Percentiles rank a stretch among this genome's conserved stretches.
Evolutionary conservation across 2,113 vertebrate genomes (phyloP).

Genomic region (Tachysurus fulvidraco): DNA sequence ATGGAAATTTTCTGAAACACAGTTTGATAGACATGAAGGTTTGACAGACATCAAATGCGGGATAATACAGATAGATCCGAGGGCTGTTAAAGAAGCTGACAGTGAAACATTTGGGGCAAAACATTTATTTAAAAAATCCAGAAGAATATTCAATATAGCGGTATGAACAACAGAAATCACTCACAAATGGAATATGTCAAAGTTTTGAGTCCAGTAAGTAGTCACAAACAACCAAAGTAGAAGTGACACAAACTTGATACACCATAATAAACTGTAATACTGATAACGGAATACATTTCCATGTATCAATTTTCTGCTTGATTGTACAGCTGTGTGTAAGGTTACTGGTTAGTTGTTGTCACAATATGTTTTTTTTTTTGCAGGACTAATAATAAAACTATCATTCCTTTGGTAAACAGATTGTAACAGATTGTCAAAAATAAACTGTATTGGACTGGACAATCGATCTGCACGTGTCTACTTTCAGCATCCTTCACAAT

Average conservation of each 20-base stretch:
- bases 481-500: not conserved
- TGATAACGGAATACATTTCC: not conserved
- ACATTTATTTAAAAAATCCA: not conserved
- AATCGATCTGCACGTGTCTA: not conserved
- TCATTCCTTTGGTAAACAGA: not conserved
- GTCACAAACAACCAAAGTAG: not conserved
- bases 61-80: not conserved
- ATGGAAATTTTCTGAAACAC: not conserved
- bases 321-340: not conserved
- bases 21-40: not conserved
- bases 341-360: too few species aligned
- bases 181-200: not conserved
- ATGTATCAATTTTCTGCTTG: not conserved
- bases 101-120: not conserved
- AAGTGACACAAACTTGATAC: not conserved
- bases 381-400: too few species aligned
- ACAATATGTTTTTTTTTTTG: not conserved
- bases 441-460: not conserved
- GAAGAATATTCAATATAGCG: not conserved
- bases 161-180: not conserved
- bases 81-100: not conserved
- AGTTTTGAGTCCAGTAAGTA: not conserved
- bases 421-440: constrained; percentile 1
- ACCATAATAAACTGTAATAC: not conserved
- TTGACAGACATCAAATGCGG: not conserved